Base-by-base conservation (phyloP, 2,113 vertebrate genomes). In the Vidua chalybeata region DNA sequence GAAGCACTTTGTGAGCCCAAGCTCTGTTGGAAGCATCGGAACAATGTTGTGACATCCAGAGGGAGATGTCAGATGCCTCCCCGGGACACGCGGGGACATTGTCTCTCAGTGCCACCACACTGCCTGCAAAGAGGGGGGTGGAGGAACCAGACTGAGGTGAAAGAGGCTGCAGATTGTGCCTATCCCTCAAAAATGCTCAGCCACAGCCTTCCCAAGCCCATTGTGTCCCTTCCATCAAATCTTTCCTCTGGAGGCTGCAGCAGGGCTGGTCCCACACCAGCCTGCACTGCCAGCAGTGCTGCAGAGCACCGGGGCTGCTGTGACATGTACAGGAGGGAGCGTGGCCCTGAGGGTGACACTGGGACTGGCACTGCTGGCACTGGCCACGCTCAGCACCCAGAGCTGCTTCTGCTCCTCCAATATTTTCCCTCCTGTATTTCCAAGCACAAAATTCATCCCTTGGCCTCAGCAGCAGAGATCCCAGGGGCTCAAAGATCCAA, bases 71-170 rank as follows among this genome's bases (percentile, higher is more conserved):
- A 10, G 55, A 16, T 51, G 17, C 9, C 11, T 72, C 43, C 54
- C 15, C 0, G 0, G 59, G 59, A 46, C 13, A 22, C 3, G 2
- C 0, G 1, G 45, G 39, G 55, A 39, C 59, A 17, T 22, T 0
- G 0, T 8, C 22, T 11, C 39, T 30, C 54, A 2, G 41, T 13
- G 55, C 49, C 58, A 48, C 28, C 8, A 7, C 30, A 3, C 35
- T 33, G 64, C 46, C 64, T 20, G 18, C 14, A 4, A 21, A 30
- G 7, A 86, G 26, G 9, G 7, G 52, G 28, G 10, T 21, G 46
- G 63, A 75, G 61, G 71, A 62, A 71, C 18, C 54, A 30, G 27
- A 1, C 76, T 12, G 27, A 52, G 46, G 5, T 14, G 28, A 11
- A 28, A 10, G 35, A 22, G 54, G 45, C 76, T 84, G 54, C 22